A percentile compares a stretch with the other conserved stretches of the same genome.
phyloP scores from a whole-genome alignment of 2,113 vertebrate genomes.

The Gobius niger region DNA sequence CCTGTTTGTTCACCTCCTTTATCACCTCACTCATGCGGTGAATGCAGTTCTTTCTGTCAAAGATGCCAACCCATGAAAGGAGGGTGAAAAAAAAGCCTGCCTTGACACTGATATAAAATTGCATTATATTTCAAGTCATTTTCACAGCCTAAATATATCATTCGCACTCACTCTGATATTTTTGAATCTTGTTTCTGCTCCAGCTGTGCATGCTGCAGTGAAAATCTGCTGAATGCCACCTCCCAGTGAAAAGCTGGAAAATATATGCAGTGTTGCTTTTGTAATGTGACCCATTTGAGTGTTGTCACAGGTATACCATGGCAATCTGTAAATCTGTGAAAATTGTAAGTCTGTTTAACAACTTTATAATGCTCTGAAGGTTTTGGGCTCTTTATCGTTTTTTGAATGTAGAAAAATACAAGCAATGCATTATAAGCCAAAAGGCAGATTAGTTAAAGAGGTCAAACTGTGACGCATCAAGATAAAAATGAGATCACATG shows the following conservation, averaged over 20 bases:
- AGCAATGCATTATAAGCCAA: no score
- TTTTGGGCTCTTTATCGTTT: not conserved
- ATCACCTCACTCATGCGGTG: conserved; percentile 20
- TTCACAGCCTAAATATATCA: not conserved
- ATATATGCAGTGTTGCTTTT: conserved; percentile 6
- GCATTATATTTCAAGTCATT: not conserved
- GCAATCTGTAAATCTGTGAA: conserved; percentile 16
- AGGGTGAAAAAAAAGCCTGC: not conserved
- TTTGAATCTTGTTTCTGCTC: conserved; percentile 23
- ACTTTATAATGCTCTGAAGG: not conserved
- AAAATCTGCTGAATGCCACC: conserved; percentile 11
- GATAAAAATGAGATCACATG: no score
- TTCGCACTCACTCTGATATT: conserved; percentile 7
- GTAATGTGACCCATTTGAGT: conserved; percentile 35
- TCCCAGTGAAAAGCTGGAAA: conserved; percentile 4
- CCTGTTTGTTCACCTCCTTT: conserved; percentile 11
- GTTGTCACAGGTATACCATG: conserved; percentile 19
- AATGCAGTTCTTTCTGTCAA: conserved; percentile 8
- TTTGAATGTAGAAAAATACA: no score
- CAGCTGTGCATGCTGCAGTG: conserved; percentile 1
- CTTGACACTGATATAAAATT: conserved; percentile 1
- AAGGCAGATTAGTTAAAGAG: no score
- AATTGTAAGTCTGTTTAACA: conserved; percentile 28
- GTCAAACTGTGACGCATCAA: no score
- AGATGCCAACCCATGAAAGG: not conserved